Percentiles rank a stretch among this genome's conserved stretches.
These are phyloP conservation scores for Habroteleia sp. DNA, from an alignment of 2,888 invertebrate species.

Conservation along the genomic window DNA sequence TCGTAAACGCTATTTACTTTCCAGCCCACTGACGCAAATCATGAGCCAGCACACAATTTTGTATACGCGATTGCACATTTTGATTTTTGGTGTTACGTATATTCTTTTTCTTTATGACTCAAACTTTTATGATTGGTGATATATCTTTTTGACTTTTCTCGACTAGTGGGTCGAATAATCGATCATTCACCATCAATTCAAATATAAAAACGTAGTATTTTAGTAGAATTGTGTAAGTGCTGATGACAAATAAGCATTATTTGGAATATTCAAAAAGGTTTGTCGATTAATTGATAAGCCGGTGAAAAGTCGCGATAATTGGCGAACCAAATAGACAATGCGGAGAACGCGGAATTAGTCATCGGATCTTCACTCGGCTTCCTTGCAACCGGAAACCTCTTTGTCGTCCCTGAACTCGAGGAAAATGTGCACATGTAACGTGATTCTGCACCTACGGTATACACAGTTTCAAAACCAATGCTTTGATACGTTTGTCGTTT, in stretches of 20 bases:
- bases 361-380: conserved; percentile 63
- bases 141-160: conserved; percentile 10
- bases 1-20: conserved; percentile 57
- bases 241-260: too few relatives aligned
- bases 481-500: too few relatives aligned
- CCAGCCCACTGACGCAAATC: conserved; percentile 59
- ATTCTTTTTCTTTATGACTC: conserved; percentile 36
- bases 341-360: conserved; percentile 54
- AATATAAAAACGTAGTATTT: too few relatives aligned
- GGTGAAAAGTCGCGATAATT: conserved; percentile 35
- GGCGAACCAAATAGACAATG: conserved; percentile 33
- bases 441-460: conserved; percentile 14
- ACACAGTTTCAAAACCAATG: too few relatives aligned
- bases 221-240: too few relatives aligned
- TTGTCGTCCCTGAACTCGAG: conserved; percentile 58
- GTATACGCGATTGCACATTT: conserved; percentile 56
- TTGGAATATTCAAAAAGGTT: too few relatives aligned
- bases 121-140: conserved; percentile 17
- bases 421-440: conserved; percentile 34
- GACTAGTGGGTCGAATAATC: conserved; percentile 1
- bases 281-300: conserved; percentile 25
- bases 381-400: conserved; percentile 54
- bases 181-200: conserved; percentile 2
- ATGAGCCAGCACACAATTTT: conserved; percentile 36
- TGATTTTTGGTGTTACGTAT: conserved; percentile 40